These are phyloP conservation scores for Elysia crispata DNA, from an alignment of 2,888 invertebrate species.

Conservation along the genomic window DNA sequence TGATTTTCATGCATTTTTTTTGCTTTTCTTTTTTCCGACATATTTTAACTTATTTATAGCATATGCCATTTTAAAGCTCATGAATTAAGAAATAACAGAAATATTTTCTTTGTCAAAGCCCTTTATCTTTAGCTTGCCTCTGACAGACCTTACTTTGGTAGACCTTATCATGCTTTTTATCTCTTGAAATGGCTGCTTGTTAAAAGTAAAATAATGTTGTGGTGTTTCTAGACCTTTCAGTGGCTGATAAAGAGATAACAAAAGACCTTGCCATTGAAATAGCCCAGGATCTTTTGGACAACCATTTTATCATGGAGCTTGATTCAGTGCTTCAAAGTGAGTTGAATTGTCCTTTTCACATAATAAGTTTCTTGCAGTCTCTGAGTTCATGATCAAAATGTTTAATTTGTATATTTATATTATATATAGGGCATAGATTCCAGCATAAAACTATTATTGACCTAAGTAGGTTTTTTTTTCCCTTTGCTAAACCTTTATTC, in stretches of 20 bases:
- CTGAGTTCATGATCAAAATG: too few relatives aligned
- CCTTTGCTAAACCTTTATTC: too few relatives aligned
- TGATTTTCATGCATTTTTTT: neutral
- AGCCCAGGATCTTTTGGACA: slow-evolving; percentile 62
- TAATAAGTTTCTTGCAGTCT: too few relatives aligned
- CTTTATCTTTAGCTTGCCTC: too few relatives aligned
- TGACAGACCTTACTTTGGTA: too few relatives aligned
- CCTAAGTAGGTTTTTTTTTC: neutral
- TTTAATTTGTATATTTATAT: neutral
- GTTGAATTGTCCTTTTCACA: too few relatives aligned
- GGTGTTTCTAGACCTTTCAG: slow-evolving; percentile 20
- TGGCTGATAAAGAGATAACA: slow-evolving; percentile 29
- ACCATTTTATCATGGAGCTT: slow-evolving; percentile 60
- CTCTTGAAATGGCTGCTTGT: too few relatives aligned
- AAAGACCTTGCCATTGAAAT: slow-evolving; percentile 56
- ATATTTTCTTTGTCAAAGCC: too few relatives aligned
- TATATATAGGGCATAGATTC: neutral
- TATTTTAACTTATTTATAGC: neutral
- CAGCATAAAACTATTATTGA: neutral
- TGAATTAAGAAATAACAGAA: too few relatives aligned
- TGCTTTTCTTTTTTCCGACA: neutral
- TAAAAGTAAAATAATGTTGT: too few relatives aligned
- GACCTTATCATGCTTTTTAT: too few relatives aligned
- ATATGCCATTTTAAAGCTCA: neutral
- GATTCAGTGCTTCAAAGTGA: slow-evolving; percentile 47